These are phyloP conservation scores for Drosophila prostipennis DNA, from an alignment of 2,888 invertebrate genomes.

Conservation along the genomic window DNA sequence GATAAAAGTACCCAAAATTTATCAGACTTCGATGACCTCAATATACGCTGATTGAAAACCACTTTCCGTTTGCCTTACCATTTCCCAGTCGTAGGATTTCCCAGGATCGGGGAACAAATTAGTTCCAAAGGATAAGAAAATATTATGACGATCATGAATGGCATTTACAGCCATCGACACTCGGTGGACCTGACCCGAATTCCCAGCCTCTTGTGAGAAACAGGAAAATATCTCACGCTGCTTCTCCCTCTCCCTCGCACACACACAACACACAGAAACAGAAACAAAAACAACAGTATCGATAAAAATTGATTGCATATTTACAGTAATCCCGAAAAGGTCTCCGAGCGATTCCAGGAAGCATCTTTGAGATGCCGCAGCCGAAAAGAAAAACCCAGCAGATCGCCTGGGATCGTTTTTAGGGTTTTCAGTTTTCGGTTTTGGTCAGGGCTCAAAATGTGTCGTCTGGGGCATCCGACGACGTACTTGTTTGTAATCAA, in stretches of 20 bases:
- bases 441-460: slow-evolving; percentile 33
- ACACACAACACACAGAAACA: background rate
- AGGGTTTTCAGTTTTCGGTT: too few species aligned
- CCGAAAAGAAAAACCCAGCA: background rate
- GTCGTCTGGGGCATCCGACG: slow-evolving; percentile 25
- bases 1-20: slow-evolving; percentile 10
- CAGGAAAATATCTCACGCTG: slow-evolving; percentile 43
- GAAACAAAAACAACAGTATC: slow-evolving; percentile 40
- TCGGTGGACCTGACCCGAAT: slow-evolving; percentile 20
- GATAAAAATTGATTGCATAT: slow-evolving; percentile 78
- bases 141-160: slow-evolving; percentile 48
- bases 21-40: slow-evolving; percentile 14
- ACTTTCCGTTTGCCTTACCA: slow-evolving; percentile 20
- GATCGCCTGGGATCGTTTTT: slow-evolving; percentile 13
- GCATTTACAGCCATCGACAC: slow-evolving; percentile 39
- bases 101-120: slow-evolving; percentile 36
- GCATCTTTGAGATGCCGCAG: slow-evolving; percentile 41
- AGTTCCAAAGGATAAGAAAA: slow-evolving; percentile 48
- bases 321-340: slow-evolving; percentile 60
- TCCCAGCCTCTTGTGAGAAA: slow-evolving; percentile 31
- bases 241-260: slow-evolving; percentile 19
- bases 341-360: slow-evolving; percentile 48
- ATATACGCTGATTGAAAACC: slow-evolving; percentile 6
- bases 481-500: slow-evolving; percentile 68
- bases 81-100: slow-evolving; percentile 4